A percentile compares a stretch with the other conserved stretches of the same genome.
Evolutionary conservation across 2,797 vertebrate species (phyloP).

Genomic region (Geotrypetes seraphini): DNA sequence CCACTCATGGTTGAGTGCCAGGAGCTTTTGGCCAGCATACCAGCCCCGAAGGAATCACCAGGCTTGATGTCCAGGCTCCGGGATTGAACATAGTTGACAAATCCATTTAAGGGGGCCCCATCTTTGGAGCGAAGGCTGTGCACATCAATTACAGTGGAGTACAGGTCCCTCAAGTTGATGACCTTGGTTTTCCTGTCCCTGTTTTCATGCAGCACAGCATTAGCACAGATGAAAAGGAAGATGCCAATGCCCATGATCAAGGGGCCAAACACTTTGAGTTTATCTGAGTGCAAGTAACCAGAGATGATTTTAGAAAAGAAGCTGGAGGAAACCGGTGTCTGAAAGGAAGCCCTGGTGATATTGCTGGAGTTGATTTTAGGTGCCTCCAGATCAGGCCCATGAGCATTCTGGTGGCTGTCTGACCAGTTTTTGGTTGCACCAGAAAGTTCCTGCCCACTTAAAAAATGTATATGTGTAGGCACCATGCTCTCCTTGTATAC

Average conservation of each 20-base stretch:
- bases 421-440: slow-evolving; percentile 13
- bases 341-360: background rate
- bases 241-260: slow-evolving; percentile 97
- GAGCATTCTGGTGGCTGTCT: slow-evolving; percentile 9
- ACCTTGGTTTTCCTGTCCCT: slow-evolving; percentile 95
- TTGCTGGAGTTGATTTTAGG: slow-evolving; percentile 19
- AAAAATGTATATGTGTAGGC: slow-evolving; percentile 6
- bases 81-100: slow-evolving; percentile 77
- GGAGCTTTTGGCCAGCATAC: slow-evolving; percentile 62
- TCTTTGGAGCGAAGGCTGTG: slow-evolving; percentile 84
- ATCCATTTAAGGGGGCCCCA: slow-evolving; percentile 58
- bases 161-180: slow-evolving; percentile 93
- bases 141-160: slow-evolving; percentile 93
- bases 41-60: slow-evolving; percentile 36
- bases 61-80: slow-evolving; percentile 63
- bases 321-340: slow-evolving; percentile 37
- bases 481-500: slow-evolving; percentile 35
- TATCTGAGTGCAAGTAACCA: slow-evolving; percentile 86
- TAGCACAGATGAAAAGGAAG: slow-evolving; percentile 97
- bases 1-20: slow-evolving; percentile 67
- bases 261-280: slow-evolving; percentile 91
- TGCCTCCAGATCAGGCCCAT: background rate
- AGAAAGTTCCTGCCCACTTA: slow-evolving; percentile 6
- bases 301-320: slow-evolving; percentile 77
- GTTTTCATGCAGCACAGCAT: slow-evolving; percentile 92